phyloP scores from a whole-genome alignment of 2,888 invertebrate genomes.

The Hanleya hanleyi region DNA sequence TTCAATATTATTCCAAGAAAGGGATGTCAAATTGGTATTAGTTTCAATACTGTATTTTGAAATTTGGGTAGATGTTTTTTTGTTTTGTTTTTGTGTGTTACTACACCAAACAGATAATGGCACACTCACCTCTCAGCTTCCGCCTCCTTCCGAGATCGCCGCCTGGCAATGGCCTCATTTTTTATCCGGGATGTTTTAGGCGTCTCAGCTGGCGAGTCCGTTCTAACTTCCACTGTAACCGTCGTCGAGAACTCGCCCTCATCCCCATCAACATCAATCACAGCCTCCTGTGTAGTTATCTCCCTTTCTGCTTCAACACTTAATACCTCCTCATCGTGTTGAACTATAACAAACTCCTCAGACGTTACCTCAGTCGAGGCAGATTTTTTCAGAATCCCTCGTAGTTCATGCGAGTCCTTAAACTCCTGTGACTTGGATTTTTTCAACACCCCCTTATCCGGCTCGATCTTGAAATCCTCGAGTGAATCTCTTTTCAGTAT shows the following conservation, averaged over 20 bases:
- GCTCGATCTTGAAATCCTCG: slow-evolving; percentile 31
- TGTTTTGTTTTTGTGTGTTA: no score
- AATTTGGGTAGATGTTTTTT: no score
- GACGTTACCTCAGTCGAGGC: neutral
- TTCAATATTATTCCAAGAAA: no score
- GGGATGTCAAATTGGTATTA: no score
- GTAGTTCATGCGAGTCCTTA: slow-evolving; percentile 1
- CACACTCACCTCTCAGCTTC: neutral
- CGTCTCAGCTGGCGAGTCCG: neutral
- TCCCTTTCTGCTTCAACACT: neutral
- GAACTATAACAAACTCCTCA: neutral
- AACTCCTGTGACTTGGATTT: neutral
- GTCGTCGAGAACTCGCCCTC: neutral
- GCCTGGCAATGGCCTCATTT: slow-evolving; percentile 13
- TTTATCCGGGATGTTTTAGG: neutral
- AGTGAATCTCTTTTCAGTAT: slow-evolving; percentile 21
- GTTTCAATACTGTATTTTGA: no score
- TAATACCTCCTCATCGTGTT: neutral
- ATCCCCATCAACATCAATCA: neutral
- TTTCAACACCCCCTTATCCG: slow-evolving; percentile 37
- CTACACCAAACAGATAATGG: no score
- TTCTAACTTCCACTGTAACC: neutral
- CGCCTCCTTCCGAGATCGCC: neutral
- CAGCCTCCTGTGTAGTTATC: neutral
- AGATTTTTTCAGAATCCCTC: slow-evolving; percentile 52